A percentile compares a stretch with the other conserved stretches of the same genome.
Conservation (phyloP, 2,797 vertebrate species). For the Buceros bicornis region DNA sequence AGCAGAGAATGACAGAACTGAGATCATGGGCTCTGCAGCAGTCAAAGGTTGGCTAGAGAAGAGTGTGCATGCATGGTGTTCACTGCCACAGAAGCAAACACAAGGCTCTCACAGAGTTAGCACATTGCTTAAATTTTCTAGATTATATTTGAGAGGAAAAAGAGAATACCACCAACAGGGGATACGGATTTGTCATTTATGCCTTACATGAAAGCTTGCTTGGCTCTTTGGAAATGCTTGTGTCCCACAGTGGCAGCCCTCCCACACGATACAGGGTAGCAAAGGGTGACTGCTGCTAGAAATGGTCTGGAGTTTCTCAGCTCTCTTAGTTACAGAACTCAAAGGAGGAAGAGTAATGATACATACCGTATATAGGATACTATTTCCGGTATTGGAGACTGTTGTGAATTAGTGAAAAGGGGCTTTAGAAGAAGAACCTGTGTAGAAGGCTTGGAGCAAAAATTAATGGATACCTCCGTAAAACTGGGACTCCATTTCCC, state of each 20-base stretch:
- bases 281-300: not conserved
- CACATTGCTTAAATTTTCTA: not conserved
- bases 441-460: not conserved
- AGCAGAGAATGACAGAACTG: not conserved
- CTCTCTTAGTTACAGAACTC: not conserved
- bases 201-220: not conserved
- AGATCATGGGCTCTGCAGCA: not conserved
- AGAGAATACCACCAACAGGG: not conserved
- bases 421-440: not conserved
- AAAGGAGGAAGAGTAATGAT: not conserved
- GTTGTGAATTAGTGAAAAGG: not conserved
- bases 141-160: not conserved
- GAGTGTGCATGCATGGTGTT: rapidly evolving
- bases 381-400: not conserved
- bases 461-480: not conserved
- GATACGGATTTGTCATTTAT: not conserved
- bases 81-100: not conserved
- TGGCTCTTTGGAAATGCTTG: not conserved
- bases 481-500: not conserved
- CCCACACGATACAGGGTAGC: not conserved
- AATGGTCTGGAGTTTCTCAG: not conserved
- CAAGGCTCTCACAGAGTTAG: not conserved
- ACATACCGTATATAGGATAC: not conserved
- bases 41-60: not conserved
- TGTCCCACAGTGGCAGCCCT: not conserved